These are phyloP conservation scores for Mugil cephalus DNA, from an alignment of 2,113 vertebrate genomes.

Conservation along the genomic window DNA sequence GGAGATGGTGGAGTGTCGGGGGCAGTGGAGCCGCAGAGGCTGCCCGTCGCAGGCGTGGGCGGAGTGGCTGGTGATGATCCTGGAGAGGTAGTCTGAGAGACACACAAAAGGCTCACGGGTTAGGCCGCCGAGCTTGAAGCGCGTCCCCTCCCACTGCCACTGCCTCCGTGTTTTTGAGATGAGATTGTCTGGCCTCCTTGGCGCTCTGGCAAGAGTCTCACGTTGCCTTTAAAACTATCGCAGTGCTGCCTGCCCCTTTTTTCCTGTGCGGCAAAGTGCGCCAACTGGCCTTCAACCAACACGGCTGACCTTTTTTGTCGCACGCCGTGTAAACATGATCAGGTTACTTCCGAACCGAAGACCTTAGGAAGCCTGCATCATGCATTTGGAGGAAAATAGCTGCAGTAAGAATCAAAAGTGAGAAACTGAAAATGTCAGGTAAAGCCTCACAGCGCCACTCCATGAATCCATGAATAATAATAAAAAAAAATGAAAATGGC, in stretches of 20 bases:
- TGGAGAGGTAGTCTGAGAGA: conserved; percentile 91
- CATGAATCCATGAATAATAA: too few species aligned
- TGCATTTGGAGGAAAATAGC: background rate
- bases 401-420: background rate
- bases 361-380: too few species aligned
- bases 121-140: too few species aligned
- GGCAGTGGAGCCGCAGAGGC: conserved; percentile 90
- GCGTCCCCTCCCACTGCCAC: too few species aligned
- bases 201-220: conserved; percentile 20
- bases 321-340: conserved; percentile 2
- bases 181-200: conserved; percentile 4
- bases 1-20: conserved; percentile 94
- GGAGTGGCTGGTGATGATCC: conserved; percentile 94
- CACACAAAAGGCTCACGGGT: conserved; percentile 33
- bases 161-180: background rate
- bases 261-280: conserved; percentile 18
- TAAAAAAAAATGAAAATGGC: background rate
- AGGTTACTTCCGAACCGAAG: conserved; percentile 28
- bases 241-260: conserved; percentile 2
- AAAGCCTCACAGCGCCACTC: background rate
- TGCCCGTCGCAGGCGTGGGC: conserved; percentile 92
- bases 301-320: conserved; percentile 14
- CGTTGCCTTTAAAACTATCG: conserved; percentile 30
- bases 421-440: background rate
- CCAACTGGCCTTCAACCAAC: conserved; percentile 23